phyloP scores from a whole-genome alignment of 2,888 invertebrate species.

The Drymonia ruficornis region DNA sequence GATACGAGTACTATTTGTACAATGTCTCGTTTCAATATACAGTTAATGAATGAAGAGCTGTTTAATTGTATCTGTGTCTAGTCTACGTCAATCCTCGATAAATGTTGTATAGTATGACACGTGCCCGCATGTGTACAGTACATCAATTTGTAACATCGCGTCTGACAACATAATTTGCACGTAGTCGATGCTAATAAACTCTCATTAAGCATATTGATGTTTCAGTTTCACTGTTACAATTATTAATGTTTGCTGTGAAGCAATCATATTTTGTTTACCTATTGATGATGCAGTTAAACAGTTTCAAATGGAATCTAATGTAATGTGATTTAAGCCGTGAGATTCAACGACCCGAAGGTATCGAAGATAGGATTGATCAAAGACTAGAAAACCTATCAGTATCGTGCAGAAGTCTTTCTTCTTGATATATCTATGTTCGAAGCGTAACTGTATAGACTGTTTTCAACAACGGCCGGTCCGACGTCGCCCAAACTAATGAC shows the following conservation, averaged over 20 bases:
- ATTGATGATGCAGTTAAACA: neutral
- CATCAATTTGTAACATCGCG: slow-evolving; percentile 47
- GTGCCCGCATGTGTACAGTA: slow-evolving; percentile 10
- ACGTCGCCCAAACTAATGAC: slow-evolving; percentile 22
- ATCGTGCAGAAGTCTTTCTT: neutral
- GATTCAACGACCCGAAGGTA: neutral
- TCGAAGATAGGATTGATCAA: neutral
- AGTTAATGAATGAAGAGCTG: slow-evolving; percentile 37
- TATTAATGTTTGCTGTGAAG: slow-evolving; percentile 53
- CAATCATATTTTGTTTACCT: slow-evolving; percentile 49
- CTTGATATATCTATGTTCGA: no score
- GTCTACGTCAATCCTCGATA: slow-evolving; percentile 31
- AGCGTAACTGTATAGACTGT: neutral
- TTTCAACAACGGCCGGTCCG: slow-evolving; percentile 28
- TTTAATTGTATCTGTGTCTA: slow-evolving; percentile 37
- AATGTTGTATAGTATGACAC: slow-evolving; percentile 16
- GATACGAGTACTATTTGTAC: slow-evolving; percentile 7
- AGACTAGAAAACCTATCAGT: neutral
- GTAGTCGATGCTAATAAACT: slow-evolving; percentile 64
- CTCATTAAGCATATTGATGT: slow-evolving; percentile 71
- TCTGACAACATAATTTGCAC: slow-evolving; percentile 52
- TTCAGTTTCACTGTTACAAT: slow-evolving; percentile 64
- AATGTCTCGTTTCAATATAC: slow-evolving; percentile 28
- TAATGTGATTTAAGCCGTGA: no score
- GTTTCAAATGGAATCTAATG: no score